phyloP scores from a whole-genome alignment of 2,888 invertebrate species.

The Aromia moschata region DNA sequence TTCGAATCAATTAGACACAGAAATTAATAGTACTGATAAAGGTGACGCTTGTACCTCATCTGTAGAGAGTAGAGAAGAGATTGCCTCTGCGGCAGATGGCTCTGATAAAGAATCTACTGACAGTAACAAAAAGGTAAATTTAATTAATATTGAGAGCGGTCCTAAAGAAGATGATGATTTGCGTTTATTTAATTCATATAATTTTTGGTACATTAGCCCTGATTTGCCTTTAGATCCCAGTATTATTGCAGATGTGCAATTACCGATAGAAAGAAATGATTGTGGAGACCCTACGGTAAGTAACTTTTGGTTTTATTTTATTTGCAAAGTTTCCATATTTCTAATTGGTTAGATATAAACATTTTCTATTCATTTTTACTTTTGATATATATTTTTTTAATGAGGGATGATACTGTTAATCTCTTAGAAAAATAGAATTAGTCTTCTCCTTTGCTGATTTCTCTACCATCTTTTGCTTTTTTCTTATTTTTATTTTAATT shows the following conservation, averaged over 20 bases:
- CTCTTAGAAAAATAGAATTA: too few species aligned
- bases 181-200: conserved; percentile 66
- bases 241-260: conserved; percentile 54
- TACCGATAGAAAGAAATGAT: conserved; percentile 26
- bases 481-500: conserved; percentile 1
- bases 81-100: conserved; percentile 4
- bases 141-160: conserved; percentile 44
- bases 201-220: conserved; percentile 68
- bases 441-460: too few species aligned
- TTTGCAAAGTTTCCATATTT: conserved; percentile 3
- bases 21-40: conserved; percentile 27
- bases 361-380: too few species aligned
- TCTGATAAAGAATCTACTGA: conserved; percentile 17
- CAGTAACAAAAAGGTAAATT: conserved; percentile 41
- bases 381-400: too few species aligned
- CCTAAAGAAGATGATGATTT: conserved; percentile 55
- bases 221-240: conserved; percentile 64
- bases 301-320: conserved; percentile 19
- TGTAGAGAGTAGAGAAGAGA: conserved; percentile 23
- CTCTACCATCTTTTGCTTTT: conserved; percentile 16
- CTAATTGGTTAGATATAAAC: neutral
- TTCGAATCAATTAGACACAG: conserved; percentile 21
- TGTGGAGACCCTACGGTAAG: conserved; percentile 39
- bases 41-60: conserved; percentile 28
- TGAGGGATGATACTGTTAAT: too few species aligned